These are phyloP conservation scores for Platysteira castanea DNA, from an alignment of 2,113 vertebrate genomes.

Conservation along the genomic window DNA sequence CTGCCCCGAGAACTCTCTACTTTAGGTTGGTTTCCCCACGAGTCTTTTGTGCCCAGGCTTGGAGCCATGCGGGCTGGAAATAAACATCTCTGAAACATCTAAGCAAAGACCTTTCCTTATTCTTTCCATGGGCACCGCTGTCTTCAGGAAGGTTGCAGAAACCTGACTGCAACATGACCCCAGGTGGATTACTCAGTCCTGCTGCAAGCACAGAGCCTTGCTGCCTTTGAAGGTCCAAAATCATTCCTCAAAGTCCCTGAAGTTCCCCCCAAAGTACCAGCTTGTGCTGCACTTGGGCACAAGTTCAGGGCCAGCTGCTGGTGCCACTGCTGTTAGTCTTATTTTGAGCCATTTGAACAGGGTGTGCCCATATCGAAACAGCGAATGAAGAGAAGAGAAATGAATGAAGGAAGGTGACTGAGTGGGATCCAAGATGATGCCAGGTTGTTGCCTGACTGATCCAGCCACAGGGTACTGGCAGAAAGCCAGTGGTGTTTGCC, in stretches of 20 bases:
- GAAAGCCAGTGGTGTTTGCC: not conserved
- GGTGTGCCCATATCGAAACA: not conserved
- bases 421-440: not conserved
- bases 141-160: too few relatives aligned
- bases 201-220: accelerated
- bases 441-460: not conserved
- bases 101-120: too few relatives aligned
- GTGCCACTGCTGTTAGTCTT: not conserved
- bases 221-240: not conserved
- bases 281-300: accelerated
- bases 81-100: too few relatives aligned
- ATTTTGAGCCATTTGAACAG: not conserved
- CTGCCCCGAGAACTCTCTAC: too few relatives aligned
- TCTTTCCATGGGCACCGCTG: too few relatives aligned
- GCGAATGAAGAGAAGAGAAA: not conserved
- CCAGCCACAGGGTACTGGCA: not conserved
- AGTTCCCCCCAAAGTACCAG: not conserved
- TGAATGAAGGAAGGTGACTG: not conserved
- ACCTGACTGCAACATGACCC: too few relatives aligned
- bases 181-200: not conserved
- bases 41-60: too few relatives aligned
- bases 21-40: too few relatives aligned
- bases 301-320: not conserved
- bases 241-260: not conserved
- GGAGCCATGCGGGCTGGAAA: too few relatives aligned